phyloP scores from a whole-genome alignment of 2,797 vertebrate genomes.

The Phrynocephalus guinanensis region DNA sequence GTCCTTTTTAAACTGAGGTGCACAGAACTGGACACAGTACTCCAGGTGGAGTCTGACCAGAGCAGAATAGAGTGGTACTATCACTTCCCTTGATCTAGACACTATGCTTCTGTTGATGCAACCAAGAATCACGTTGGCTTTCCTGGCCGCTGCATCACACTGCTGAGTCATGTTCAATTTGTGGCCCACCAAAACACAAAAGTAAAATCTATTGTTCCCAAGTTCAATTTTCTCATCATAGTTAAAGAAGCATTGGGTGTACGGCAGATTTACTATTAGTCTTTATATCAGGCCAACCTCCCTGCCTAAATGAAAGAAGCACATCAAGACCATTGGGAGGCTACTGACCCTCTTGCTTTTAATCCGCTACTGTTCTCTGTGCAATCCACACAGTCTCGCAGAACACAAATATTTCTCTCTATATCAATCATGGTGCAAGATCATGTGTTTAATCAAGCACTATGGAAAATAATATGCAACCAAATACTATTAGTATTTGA shows the following conservation, averaged over 20 bases:
- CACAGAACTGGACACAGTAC: too few species aligned
- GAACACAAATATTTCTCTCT: not conserved
- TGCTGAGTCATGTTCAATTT: too few species aligned
- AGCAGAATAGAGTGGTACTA: too few species aligned
- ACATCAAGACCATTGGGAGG: not conserved
- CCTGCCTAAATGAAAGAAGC: not conserved
- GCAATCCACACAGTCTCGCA: not conserved
- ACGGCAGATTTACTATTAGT: not conserved
- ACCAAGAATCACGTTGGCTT: too few species aligned
- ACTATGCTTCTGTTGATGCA: too few species aligned
- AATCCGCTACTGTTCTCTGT: not conserved
- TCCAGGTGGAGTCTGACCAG: too few species aligned
- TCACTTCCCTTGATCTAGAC: too few species aligned
- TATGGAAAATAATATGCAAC: not conserved
- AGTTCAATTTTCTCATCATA: not conserved
- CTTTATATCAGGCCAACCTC: not conserved
- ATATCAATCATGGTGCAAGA: not conserved
- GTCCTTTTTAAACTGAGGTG: too few species aligned
- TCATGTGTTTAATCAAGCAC: not conserved
- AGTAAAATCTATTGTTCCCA: not conserved
- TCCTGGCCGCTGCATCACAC: too few species aligned
- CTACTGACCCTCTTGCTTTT: not conserved
- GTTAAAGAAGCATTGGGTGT: not conserved
- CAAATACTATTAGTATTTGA: not conserved
- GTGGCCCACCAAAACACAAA: not conserved